Percentiles rank a stretch among this genome's conserved stretches.
These are phyloP conservation scores for Petromus typicus DNA, from an alignment of 2,113 vertebrate species.

Conservation along the genomic window DNA sequence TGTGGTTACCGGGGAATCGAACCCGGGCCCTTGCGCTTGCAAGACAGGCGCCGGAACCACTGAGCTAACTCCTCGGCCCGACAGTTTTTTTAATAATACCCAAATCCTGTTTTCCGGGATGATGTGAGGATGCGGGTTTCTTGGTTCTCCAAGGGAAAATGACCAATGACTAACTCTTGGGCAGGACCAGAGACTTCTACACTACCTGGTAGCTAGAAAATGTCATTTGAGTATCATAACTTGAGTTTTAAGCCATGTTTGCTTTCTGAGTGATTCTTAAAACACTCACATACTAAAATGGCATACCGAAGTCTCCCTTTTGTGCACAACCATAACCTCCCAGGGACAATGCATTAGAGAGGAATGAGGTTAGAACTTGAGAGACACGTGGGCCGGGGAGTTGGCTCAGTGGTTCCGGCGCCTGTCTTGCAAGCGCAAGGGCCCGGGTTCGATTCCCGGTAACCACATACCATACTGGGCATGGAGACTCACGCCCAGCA, in stretches of 20 bases:
- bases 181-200: neutral
- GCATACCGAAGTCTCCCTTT: neutral
- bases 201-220: neutral
- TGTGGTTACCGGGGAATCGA: no score
- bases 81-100: neutral
- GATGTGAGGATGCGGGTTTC: accelerated
- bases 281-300: neutral
- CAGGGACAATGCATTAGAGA: neutral
- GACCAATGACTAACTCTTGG: neutral
- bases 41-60: no score
- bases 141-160: neutral
- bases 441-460: no score
- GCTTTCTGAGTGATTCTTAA: neutral
- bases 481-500: no score
- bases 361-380: neutral
- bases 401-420: no score
- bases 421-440: no score
- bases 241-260: neutral
- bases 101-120: neutral
- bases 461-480: no score
- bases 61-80: no score
- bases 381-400: accelerated
- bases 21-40: no score
- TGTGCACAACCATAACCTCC: neutral
- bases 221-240: neutral